Evolutionary conservation across 2,113 vertebrate genomes (phyloP).

Genomic region (Ceratotherium simum): DNA sequence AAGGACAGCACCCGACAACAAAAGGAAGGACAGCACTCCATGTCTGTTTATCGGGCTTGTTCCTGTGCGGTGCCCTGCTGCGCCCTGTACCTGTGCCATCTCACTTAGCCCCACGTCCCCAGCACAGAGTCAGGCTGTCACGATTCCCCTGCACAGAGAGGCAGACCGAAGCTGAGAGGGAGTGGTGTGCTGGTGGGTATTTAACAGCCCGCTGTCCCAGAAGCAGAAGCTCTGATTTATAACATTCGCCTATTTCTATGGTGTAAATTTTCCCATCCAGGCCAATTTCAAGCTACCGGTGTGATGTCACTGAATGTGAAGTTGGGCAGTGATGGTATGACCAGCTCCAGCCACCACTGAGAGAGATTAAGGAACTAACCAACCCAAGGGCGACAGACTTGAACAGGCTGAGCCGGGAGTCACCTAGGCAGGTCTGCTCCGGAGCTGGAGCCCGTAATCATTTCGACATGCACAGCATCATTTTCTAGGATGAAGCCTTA

Average conservation of each 20-base stretch:
- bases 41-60: not conserved
- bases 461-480: accelerated
- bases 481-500: not conserved
- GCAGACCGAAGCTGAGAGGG: accelerated
- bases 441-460: accelerated
- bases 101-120: not conserved
- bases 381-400: accelerated
- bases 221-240: accelerated
- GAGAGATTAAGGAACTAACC: accelerated
- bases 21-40: accelerated
- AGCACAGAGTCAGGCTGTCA: accelerated
- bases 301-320: accelerated
- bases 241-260: accelerated
- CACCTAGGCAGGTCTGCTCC: accelerated
- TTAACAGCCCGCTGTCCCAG: accelerated
- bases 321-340: accelerated
- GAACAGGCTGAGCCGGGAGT: no score
- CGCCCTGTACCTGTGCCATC: not conserved
- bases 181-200: accelerated
- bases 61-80: no score
- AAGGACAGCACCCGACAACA: accelerated
- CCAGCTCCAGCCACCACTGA: accelerated
- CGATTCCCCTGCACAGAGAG: accelerated
- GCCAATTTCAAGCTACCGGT: accelerated
- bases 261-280: no score